Percentiles rank a stretch among this genome's conserved stretches.
Evolutionary conservation across 1,140 invertebrate genomes (phyloP).

Genomic region (Zelostemma sp.): DNA sequence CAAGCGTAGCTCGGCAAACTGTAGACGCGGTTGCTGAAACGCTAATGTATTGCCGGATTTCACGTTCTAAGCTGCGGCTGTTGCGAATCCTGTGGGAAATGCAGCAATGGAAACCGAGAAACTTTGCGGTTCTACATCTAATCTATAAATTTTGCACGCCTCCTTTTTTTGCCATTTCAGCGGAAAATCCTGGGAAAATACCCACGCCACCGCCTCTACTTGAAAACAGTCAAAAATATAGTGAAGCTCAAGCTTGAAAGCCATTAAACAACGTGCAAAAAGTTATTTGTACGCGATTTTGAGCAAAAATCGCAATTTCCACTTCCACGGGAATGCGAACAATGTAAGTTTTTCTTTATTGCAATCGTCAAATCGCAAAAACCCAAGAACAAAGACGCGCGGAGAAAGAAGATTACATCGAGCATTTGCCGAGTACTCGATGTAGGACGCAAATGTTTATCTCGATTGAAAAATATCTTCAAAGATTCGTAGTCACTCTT

Average conservation of each 20-base stretch:
- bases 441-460: neutral
- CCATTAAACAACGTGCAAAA: too few relatives aligned
- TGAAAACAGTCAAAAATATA: slow-evolving; percentile 31
- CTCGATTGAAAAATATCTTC: slow-evolving; percentile 24
- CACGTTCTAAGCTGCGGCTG: slow-evolving; percentile 48
- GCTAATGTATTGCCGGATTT: slow-evolving; percentile 50
- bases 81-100: slow-evolving; percentile 48
- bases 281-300: too few relatives aligned
- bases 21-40: slow-evolving; percentile 46
- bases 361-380: too few relatives aligned
- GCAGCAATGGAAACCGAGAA: slow-evolving; percentile 42
- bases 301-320: too few relatives aligned
- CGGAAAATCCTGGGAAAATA: slow-evolving; percentile 45
- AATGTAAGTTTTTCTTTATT: too few relatives aligned
- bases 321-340: too few relatives aligned
- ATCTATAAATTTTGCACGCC: slow-evolving; percentile 49
- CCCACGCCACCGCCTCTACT: slow-evolving; percentile 14
- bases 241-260: neutral
- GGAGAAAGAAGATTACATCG: too few relatives aligned
- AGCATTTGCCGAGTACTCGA: too few relatives aligned
- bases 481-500: slow-evolving; percentile 30
- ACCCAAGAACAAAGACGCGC: too few relatives aligned
- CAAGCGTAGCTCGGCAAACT: slow-evolving; percentile 40
- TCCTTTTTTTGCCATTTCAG: slow-evolving; percentile 31
- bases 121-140: slow-evolving; percentile 48